Evolutionary conservation across 1,140 invertebrate genomes (phyloP).

Genomic region (Drosophila lowei): DNA sequence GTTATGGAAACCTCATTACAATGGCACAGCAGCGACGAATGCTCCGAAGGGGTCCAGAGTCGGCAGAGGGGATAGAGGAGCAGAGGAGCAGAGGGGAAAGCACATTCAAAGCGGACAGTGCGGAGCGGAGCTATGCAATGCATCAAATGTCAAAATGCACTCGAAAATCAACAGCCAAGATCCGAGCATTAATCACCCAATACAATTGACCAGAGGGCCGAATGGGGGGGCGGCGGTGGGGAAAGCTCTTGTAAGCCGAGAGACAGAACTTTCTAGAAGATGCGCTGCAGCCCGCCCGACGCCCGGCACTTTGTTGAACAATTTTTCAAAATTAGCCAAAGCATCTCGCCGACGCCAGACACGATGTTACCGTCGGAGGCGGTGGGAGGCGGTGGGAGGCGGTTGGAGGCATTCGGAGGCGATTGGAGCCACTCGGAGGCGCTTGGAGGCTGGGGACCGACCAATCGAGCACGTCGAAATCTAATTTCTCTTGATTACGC

Average conservation of each 20-base stretch:
- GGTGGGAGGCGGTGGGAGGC: neutral
- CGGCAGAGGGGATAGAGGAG: neutral
- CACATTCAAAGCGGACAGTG: conserved; percentile 14
- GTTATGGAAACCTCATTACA: conserved; percentile 79
- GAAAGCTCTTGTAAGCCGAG: conserved; percentile 14
- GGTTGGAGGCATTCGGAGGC: conserved; percentile 1
- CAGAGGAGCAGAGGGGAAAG: neutral
- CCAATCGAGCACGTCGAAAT: conserved; percentile 81
- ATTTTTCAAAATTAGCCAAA: conserved; percentile 80
- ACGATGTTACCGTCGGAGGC: conserved; percentile 35
- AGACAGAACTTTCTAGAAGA: conserved; percentile 54
- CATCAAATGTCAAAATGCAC: conserved; percentile 80
- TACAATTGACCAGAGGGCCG: conserved; percentile 51
- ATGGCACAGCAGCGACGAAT: conserved; percentile 39
- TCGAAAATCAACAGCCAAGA: conserved; percentile 75
- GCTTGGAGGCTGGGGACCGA: conserved; percentile 19
- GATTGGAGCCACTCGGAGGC: conserved; percentile 4
- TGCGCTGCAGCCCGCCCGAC: conserved; percentile 29
- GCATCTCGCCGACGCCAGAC: conserved; percentile 35
- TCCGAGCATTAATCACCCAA: conserved; percentile 70
- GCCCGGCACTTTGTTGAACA: conserved; percentile 66
- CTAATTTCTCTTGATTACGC: conserved; percentile 82
- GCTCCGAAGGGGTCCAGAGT: neutral
- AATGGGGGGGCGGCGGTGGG: neutral
- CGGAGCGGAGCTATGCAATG: conserved; percentile 60